Percentiles rank a stretch among this genome's conserved stretches.
Evolutionary conservation across 2,113 vertebrate species (phyloP).

Genomic region (Stigmatopora nigra): DNA sequence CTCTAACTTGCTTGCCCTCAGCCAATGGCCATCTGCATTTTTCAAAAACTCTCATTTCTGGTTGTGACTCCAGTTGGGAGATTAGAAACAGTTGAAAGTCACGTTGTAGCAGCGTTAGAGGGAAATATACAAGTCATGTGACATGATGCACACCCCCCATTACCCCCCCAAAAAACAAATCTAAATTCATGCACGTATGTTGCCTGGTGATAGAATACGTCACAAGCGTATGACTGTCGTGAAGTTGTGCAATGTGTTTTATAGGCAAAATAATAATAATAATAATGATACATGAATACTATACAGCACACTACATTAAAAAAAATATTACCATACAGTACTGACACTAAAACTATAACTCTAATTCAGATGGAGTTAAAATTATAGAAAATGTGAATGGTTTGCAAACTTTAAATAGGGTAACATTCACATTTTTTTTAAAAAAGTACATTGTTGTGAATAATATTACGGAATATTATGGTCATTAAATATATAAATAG

Average conservation of each 20-base stretch:
- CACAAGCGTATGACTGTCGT: background rate
- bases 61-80: slow-evolving; percentile 42
- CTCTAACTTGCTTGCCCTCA: slow-evolving; percentile 53
- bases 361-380: background rate
- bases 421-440: too few species aligned
- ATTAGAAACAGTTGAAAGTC: slow-evolving; percentile 46
- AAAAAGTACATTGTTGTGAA: too few species aligned
- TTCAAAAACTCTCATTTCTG: slow-evolving; percentile 57
- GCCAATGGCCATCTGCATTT: slow-evolving; percentile 62
- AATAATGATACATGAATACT: background rate
- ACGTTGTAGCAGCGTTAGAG: slow-evolving; percentile 38
- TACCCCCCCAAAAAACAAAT: too few species aligned
- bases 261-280: background rate
- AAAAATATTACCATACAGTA: background rate
- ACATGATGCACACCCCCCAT: slow-evolving; percentile 16
- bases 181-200: slow-evolving; percentile 4
- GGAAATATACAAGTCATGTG: slow-evolving; percentile 41
- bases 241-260: background rate
- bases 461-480: background rate
- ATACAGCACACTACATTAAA: background rate
- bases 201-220: slow-evolving; percentile 15
- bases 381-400: too few species aligned
- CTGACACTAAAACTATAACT: background rate
- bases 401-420: too few species aligned
- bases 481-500: background rate